These are phyloP conservation scores for Catagonus wagneri DNA, from an alignment of 2,113 vertebrate species.

Conservation along the genomic window DNA sequence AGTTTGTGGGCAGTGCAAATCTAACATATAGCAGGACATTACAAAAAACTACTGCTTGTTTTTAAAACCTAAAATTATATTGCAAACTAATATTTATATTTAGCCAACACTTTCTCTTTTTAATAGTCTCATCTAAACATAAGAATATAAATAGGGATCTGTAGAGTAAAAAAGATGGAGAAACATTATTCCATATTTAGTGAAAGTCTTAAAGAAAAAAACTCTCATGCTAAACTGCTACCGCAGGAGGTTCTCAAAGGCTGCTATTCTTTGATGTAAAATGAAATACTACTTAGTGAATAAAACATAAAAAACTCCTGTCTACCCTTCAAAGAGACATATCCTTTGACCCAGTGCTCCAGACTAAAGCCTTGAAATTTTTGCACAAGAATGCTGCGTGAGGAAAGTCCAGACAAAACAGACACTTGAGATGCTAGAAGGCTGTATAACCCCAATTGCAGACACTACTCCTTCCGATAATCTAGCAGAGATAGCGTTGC, in stretches of 20 bases:
- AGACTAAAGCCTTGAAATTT: conserved; percentile 91
- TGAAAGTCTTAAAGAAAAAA: conserved; percentile 77
- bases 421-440: conserved; percentile 91
- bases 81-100: conserved; percentile 43
- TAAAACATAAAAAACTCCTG: conserved; percentile 89
- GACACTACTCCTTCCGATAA: conserved; percentile 85
- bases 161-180: conserved; percentile 68
- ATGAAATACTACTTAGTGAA: conserved; percentile 91
- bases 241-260: conserved; percentile 87
- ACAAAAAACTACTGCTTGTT: background rate
- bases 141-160: conserved; percentile 67
- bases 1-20: conserved; percentile 33
- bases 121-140: conserved; percentile 24
- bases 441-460: conserved; percentile 84
- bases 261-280: conserved; percentile 89
- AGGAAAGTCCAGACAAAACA: conserved; percentile 95
- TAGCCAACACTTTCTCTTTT: conserved; percentile 51
- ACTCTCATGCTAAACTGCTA: conserved; percentile 78
- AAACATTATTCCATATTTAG: conserved; percentile 77
- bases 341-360: conserved; percentile 92
- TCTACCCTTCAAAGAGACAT: conserved; percentile 91
- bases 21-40: conserved; percentile 6
- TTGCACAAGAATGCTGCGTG: conserved; percentile 88
- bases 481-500: conserved; percentile 81
- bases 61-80: conserved; percentile 57